Evolutionary conservation across 2,113 vertebrate genomes (phyloP).

Genomic region (Dasyprocta punctata): DNA sequence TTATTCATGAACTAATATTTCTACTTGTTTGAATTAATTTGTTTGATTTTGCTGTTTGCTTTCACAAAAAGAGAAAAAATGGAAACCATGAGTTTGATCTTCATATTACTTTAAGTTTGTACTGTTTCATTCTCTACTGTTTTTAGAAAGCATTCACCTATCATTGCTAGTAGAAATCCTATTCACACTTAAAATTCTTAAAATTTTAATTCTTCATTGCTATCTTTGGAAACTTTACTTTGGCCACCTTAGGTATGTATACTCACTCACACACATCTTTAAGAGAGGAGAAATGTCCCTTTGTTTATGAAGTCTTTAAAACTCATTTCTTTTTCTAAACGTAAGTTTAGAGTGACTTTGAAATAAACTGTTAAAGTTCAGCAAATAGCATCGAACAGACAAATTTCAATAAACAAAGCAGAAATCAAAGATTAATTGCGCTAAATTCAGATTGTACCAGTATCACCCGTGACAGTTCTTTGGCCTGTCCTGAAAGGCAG

Average conservation of each 20-base stretch:
- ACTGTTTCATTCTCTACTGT: not conserved
- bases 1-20: not conserved
- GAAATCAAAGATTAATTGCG: not conserved
- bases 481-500: not conserved
- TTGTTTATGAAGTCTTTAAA: constrained; percentile 7
- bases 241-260: not conserved
- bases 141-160: constrained; percentile 11
- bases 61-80: not conserved
- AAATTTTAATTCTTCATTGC: not conserved
- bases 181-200: not conserved
- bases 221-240: not conserved
- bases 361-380: constrained; percentile 43
- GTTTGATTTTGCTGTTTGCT: not conserved
- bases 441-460: not conserved
- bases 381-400: not conserved
- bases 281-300: not conserved
- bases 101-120: constrained; percentile 21
- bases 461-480: not conserved
- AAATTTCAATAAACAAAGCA: constrained; percentile 34
- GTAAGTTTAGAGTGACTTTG: not conserved
- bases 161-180: not conserved
- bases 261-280: not conserved
- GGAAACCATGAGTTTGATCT: not conserved
- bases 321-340: not conserved
- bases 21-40: not conserved